Evolutionary conservation across 2,113 vertebrate species (phyloP), one percentile per base, ranked within the genome.

Genomic region (human): DNA sequence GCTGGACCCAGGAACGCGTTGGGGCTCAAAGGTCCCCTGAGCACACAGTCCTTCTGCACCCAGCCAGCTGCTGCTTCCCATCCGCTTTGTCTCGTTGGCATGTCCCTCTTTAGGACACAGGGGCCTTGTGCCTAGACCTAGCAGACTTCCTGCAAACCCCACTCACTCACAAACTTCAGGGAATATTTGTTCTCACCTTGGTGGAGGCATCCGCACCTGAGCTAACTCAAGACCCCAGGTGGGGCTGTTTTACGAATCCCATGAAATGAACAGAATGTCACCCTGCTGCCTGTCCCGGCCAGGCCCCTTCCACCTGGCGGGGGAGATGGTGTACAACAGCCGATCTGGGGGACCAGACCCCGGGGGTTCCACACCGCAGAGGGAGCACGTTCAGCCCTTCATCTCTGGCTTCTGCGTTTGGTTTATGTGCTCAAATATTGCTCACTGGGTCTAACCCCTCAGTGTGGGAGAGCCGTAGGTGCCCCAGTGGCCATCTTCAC

Each of bases 351-450:
- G 16, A 20, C 61, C 45, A 5, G 5, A 30, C 25, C 25, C 25
- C 18, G 22, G 22, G 18, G 1, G 0, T n/a, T 48, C 22, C 23
- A 2, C 45, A 9, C 25, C 5, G 3, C 17, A 2, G 14, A 3
- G 9, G 23, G 38, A 10, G 30, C 61, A 64, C 0, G 0, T 6
- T 3, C 82, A 43, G 73, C n/a, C 59, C 45, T 76, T 32, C 9
- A 22, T 0, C 96, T 55, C 50, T 9, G 32, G 55, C 8, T 96
- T 83, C 48, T 0, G 0, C 70, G 14, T 91, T 82, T 13, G 83
- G 87, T 82, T 87, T 23, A 0, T 35, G 20, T 64, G 89, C 23
- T 0, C 10, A 0, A 5, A 38, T 40, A 9, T 23, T 1, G 8
- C 11, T 45, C 52, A 80, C 94, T 66, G n/a, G 6, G 9, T 3